Percentiles rank a stretch among this genome's conserved stretches.
Evolutionary conservation across 2,113 vertebrate genomes (phyloP).

Genomic region (Stigmatopora argus): DNA sequence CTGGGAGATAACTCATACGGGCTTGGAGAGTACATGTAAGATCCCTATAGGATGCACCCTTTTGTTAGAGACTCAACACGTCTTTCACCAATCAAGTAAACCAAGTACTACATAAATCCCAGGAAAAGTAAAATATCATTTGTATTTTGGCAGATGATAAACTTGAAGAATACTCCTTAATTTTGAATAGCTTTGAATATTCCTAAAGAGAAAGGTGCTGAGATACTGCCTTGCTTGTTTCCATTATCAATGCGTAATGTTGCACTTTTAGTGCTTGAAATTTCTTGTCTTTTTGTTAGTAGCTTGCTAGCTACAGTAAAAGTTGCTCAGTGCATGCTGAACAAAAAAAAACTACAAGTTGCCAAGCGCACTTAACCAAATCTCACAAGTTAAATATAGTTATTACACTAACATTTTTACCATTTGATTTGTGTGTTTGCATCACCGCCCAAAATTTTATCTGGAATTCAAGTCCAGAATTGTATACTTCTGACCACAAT

Average conservation of each 20-base stretch:
- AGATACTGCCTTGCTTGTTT: no score
- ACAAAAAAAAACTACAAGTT: not conserved
- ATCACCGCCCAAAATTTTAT: not conserved
- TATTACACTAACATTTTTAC: not conserved
- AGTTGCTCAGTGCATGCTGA: not conserved
- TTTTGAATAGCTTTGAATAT: no score
- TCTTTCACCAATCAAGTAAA: conserved; percentile 69
- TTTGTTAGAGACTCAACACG: conserved; percentile 66
- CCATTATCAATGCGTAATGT: no score
- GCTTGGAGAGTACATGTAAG: not conserved
- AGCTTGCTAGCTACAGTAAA: not conserved
- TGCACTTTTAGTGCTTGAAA: no score
- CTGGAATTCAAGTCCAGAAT: not conserved
- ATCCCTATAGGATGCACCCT: conserved; percentile 67
- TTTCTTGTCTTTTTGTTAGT: no score
- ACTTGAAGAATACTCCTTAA: no score
- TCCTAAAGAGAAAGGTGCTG: no score
- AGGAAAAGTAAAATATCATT: conserved; percentile 69
- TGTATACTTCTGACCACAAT: not conserved
- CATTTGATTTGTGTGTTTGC: not conserved
- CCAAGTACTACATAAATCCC: conserved; percentile 72
- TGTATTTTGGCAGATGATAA: conserved; percentile 28
- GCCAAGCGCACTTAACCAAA: not conserved
- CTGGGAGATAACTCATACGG: not conserved
- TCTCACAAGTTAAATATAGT: not conserved